These are phyloP conservation scores for Ephydatia muelleri DNA, from an alignment of 37 sponge, comb jelly and placozoan genomes.

Conservation along the genomic window DNA sequence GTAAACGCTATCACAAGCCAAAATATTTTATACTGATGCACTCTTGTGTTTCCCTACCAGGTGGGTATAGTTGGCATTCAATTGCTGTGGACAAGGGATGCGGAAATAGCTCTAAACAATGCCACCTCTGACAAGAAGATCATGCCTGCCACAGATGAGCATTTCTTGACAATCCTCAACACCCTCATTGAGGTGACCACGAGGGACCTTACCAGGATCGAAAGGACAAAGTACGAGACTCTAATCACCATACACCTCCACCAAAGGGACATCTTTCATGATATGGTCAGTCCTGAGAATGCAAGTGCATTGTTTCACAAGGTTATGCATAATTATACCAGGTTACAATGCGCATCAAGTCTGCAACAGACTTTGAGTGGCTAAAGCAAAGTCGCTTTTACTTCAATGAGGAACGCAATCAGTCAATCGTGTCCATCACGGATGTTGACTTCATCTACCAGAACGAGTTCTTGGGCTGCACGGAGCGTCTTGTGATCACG, in stretches of 20 bases:
- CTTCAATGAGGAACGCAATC: constrained; percentile 91
- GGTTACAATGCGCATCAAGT: constrained; percentile 80
- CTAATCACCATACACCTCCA: constrained; percentile 99
- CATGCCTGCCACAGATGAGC: constrained; percentile 83
- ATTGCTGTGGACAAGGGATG: constrained; percentile 93
- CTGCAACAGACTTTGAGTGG: constrained; percentile 96
- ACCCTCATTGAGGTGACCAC: constrained; percentile 91
- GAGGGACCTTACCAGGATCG: constrained; percentile 81
- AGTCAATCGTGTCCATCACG: constrained; percentile 89
- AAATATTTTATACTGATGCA: not conserved
- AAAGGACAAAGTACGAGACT: constrained; percentile 91
- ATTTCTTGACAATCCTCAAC: constrained; percentile 89
- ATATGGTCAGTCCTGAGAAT: constrained; percentile 66
- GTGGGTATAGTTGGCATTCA: constrained; percentile 95
- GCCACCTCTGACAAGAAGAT: constrained; percentile 91
- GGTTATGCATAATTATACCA: not conserved
- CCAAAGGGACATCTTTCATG: constrained; percentile 99
- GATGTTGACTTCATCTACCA: constrained; percentile 98
- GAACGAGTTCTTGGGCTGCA: constrained; percentile 99
- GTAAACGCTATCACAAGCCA: constrained; percentile 18
- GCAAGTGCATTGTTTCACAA: not conserved
- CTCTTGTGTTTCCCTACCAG: constrained; percentile 24
- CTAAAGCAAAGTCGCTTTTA: constrained; percentile 98
- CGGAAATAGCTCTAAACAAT: constrained; percentile 74
- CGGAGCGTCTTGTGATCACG: constrained; percentile 97